Percentiles rank a stretch among this genome's conserved stretches.
phyloP scores from a whole-genome alignment of 2,113 vertebrate species.

The Oncorhynchus masou region DNA sequence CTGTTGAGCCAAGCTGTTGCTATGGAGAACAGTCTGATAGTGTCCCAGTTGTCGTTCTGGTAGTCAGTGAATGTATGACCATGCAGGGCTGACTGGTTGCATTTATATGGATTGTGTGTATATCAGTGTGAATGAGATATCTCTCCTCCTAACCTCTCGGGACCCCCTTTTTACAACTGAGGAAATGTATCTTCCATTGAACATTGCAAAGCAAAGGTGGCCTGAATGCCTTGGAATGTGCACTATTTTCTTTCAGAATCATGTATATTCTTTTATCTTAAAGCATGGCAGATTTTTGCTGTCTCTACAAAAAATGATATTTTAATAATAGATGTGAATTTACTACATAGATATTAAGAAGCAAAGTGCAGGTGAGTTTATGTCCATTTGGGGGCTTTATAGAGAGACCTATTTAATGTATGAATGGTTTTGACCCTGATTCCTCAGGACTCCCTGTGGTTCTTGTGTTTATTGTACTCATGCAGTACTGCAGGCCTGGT shows the following conservation, averaged over 20 bases:
- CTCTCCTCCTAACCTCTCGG: constrained; percentile 58
- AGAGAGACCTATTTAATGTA: constrained; percentile 40
- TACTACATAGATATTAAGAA: constrained; percentile 44
- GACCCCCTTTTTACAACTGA: constrained; percentile 61
- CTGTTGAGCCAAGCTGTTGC: constrained; percentile 10
- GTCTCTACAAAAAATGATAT: constrained; percentile 54
- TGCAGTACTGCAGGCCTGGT: constrained; percentile 24
- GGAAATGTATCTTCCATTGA: constrained; percentile 78
- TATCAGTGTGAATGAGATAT: constrained; percentile 51
- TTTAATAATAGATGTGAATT: constrained; percentile 69
- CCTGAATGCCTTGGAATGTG: constrained; percentile 83
- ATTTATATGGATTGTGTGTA: constrained; percentile 40
- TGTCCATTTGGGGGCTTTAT: constrained; percentile 38
- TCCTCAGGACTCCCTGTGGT: constrained; percentile 40
- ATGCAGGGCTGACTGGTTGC: constrained; percentile 37
- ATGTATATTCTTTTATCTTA: constrained; percentile 70
- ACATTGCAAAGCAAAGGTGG: constrained; percentile 73
- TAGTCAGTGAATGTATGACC: constrained; percentile 53
- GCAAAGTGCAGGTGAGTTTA: constrained; percentile 45
- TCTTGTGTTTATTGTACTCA: constrained; percentile 26
- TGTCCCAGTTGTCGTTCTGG: constrained; percentile 22
- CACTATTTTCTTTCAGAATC: constrained; percentile 82
- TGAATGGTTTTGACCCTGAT: constrained; percentile 43
- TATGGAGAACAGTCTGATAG: constrained; percentile 5
- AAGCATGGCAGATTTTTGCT: constrained; percentile 50